Percentiles rank a stretch among this genome's conserved stretches.
These are phyloP conservation scores for Dromococcyx pavoninus DNA, from an alignment of 2,797 vertebrate species.

Conservation along the genomic window DNA sequence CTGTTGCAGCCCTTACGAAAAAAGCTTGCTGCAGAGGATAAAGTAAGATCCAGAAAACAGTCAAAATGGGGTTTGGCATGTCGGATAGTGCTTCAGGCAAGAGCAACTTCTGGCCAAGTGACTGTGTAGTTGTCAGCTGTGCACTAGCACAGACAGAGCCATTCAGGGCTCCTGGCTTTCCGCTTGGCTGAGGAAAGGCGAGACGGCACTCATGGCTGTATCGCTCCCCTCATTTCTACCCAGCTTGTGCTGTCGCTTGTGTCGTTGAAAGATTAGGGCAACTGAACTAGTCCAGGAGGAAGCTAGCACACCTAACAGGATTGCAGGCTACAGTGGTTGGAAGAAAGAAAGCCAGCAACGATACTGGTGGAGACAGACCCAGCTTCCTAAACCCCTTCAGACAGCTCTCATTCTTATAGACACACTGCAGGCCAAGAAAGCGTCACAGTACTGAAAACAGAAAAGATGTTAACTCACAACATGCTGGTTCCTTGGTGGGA, in stretches of 20 bases:
- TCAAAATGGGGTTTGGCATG: background rate
- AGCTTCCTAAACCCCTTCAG: background rate
- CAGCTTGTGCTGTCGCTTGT: background rate
- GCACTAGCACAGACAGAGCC: fast-evolving
- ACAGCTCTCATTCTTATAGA: background rate
- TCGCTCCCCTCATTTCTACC: background rate
- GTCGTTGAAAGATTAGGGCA: background rate
- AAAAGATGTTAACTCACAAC: background rate
- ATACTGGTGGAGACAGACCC: background rate
- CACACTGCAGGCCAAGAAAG: background rate
- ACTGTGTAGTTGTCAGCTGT: background rate
- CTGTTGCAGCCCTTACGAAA: background rate
- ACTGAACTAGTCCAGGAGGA: background rate
- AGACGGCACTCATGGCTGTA: background rate
- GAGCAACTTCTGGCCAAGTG: background rate
- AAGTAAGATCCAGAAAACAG: background rate
- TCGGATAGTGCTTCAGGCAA: background rate
- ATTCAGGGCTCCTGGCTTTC: background rate
- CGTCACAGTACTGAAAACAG: fast-evolving
- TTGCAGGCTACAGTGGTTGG: fast-evolving
- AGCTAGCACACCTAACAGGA: background rate
- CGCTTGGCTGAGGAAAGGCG: background rate
- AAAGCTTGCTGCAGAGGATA: background rate
- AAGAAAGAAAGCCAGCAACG: background rate
- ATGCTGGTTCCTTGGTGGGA: background rate